Percentiles rank a stretch among this genome's conserved stretches.
phyloP scores from a whole-genome alignment of 1,140 invertebrate species.

The Trichogramma pretiosum region DNA sequence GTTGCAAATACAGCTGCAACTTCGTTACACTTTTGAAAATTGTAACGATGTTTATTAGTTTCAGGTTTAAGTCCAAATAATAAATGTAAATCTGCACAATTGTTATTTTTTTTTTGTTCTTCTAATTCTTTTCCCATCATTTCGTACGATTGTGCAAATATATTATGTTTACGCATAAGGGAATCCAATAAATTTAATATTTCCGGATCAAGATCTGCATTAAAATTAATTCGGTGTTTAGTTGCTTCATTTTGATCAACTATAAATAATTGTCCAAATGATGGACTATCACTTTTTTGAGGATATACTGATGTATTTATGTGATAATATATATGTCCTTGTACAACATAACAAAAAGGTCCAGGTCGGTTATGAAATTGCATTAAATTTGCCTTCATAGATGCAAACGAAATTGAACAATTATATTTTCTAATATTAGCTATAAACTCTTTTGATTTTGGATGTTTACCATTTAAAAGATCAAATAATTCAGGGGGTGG shows the following conservation, averaged over 20 bases:
- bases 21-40: neutral
- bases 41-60: neutral
- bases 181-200: neutral
- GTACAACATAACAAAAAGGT: conserved; percentile 11
- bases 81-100: neutral
- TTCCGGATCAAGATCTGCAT: neutral
- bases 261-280: conserved; percentile 14
- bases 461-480: conserved; percentile 9
- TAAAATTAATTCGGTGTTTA: neutral
- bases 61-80: neutral
- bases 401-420: conserved; percentile 4
- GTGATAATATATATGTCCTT: conserved; percentile 5
- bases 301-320: conserved; percentile 6
- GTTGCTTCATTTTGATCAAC: too few species aligned
- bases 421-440: conserved; percentile 7
- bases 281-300: neutral
- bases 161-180: neutral
- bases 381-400: conserved; percentile 8
- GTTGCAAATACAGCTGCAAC: neutral
- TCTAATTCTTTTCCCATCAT: neutral
- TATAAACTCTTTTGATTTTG: conserved; percentile 8
- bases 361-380: conserved; percentile 4
- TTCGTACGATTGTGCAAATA: neutral
- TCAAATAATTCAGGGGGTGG: too few species aligned
- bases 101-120: neutral